Conservation (phyloP, 2,113 vertebrate species). For the Vidua chalybeata region DNA sequence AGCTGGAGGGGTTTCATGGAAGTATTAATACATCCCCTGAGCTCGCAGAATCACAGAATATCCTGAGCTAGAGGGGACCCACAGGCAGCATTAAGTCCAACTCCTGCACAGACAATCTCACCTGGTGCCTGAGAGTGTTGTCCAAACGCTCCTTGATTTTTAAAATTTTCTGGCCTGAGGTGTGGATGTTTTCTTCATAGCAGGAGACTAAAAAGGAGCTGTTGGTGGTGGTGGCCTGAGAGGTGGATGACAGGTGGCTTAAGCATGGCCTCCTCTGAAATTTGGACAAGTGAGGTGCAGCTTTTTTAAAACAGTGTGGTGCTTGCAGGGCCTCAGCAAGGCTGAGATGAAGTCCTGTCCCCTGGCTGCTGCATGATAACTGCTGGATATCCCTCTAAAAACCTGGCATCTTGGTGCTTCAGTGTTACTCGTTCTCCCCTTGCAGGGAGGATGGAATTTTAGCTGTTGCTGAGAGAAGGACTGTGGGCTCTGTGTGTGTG, state of each 20-base stretch:
- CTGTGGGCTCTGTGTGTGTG: not conserved
- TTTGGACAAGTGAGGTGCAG: not conserved
- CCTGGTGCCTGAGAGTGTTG: fast-evolving
- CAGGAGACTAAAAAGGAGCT: not conserved
- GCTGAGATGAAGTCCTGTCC: not conserved
- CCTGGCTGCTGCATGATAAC: not conserved
- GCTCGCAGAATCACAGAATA: not conserved
- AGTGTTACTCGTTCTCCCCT: not conserved
- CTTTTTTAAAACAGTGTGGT: not conserved
- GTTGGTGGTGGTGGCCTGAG: not conserved
- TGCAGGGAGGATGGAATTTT: not conserved
- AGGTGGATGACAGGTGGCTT: not conserved
- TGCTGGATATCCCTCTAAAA: not conserved
- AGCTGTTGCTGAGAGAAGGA: not conserved
- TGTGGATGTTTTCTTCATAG: not conserved
- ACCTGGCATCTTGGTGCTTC: not conserved
- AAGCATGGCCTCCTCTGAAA: not conserved
- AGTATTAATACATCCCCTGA: not conserved
- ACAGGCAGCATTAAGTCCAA: not conserved
- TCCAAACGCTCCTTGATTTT: not conserved
- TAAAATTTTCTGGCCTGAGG: not conserved
- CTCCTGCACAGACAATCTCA: not conserved
- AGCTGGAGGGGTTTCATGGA: not conserved
- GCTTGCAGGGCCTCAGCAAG: not conserved
- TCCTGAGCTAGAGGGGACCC: not conserved